Evolutionary conservation across 2,797 vertebrate species (phyloP).

Genomic region (Coluber constrictor): DNA sequence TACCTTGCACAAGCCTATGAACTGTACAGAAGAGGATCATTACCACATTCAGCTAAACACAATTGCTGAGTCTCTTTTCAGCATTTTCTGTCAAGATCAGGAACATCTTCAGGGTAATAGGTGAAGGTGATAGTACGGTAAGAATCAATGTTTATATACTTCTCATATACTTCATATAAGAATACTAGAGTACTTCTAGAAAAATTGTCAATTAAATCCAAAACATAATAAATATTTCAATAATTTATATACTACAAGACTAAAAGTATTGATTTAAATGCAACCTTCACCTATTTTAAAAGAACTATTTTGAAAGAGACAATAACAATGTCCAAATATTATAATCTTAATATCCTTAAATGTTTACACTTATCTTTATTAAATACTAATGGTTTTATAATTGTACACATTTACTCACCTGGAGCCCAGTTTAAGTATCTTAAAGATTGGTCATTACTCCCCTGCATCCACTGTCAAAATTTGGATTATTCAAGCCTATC

Average conservation of each 20-base stretch:
- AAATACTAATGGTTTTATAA: not conserved
- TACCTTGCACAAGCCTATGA: not conserved
- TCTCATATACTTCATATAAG: not conserved
- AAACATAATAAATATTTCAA: not conserved
- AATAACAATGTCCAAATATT: not conserved
- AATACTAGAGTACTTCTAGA: not conserved
- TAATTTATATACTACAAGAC: not conserved
- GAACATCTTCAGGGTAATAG: not conserved
- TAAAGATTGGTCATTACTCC: slow-evolving; percentile 84
- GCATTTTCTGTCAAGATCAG: not conserved
- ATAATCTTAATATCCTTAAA: not conserved
- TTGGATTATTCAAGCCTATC: slow-evolving; percentile 87
- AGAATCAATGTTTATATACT: not conserved
- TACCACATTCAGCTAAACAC: not conserved
- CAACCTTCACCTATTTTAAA: not conserved
- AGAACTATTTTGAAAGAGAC: not conserved
- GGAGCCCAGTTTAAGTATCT: slow-evolving; percentile 94
- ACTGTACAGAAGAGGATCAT: not conserved
- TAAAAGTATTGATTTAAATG: not conserved
- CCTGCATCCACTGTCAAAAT: slow-evolving; percentile 86
- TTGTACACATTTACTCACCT: slow-evolving; percentile 69
- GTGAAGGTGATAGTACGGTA: not conserved
- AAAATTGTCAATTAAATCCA: not conserved
- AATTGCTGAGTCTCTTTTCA: not conserved
- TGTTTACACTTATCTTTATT: not conserved